Evolutionary conservation across 2,888 invertebrate genomes (phyloP), one percentile per base, ranked within the genome.

Genomic region (Dicyrtomina minuta): DNA sequence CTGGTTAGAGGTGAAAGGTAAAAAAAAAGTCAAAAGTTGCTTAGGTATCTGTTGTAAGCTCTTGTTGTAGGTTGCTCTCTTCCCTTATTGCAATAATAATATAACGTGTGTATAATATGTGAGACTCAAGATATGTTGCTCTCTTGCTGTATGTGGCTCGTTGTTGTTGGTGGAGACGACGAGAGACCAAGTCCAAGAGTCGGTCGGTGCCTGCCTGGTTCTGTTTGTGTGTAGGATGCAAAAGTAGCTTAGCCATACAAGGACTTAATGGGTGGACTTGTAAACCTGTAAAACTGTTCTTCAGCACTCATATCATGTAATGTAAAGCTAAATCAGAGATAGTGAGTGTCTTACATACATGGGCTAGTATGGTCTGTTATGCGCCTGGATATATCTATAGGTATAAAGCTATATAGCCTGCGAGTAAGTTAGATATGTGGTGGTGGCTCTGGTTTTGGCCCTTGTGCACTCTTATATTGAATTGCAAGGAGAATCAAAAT

Each of bases 221-320:
- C n/a, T n/a, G n/a, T 65, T 68, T 62, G 60, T 76, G 78, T 77
- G 78, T 78, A 70, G 78, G 78, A 64, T 71, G 78, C 46, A 75
- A 78, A 78, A 78, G 78, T 78, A 77, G 78, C 78, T 75, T 78
- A 70, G 59, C 78, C 78, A 77, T 76, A 78, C 77, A 78, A 78
- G 78, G 78, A 74, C 72, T 72, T 72, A 77, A 74, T 77, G 78
- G 78, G 78, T 77, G 78, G 78, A 78, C 78, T 78, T 77, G 74
- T 70, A 70, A 69, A 66, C 58, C 56, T 65, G 64, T 65, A 65
- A 58, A 65, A 46, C 65, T 24, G 58, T 65, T 43, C 27, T 51
- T 61, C 27, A 60, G 39, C 26, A 33, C 33, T 33, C 33, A 33
- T 33, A 33, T 33, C 33, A 33, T 33, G 8, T 33, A 33, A 33